phyloP scores from a whole-genome alignment of 2,888 invertebrate species.

The Macrophya annulata region DNA sequence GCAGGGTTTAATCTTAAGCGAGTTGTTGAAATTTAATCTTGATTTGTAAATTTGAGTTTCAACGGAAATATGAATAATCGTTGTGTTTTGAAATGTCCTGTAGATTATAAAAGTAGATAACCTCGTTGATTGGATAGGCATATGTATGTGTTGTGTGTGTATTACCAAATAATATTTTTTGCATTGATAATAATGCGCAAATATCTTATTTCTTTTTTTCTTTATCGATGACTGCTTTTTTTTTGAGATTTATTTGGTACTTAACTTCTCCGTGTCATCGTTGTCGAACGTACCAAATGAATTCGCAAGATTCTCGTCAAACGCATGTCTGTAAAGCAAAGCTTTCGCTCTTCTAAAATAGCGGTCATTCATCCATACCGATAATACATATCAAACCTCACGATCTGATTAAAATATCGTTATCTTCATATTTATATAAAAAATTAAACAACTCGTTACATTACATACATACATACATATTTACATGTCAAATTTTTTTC shows the following conservation, averaged over 20 bases:
- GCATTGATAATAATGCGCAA: background rate
- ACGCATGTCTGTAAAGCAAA: slow-evolving; percentile 42
- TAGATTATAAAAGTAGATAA: slow-evolving; percentile 15
- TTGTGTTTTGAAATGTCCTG: background rate
- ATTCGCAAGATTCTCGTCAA: slow-evolving; percentile 57
- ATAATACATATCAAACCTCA: slow-evolving; percentile 16
- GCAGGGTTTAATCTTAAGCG: background rate
- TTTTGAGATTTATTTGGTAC: slow-evolving; percentile 42
- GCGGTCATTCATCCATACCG: slow-evolving; percentile 30
- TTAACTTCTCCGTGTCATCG: slow-evolving; percentile 57
- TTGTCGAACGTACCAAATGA: slow-evolving; percentile 55
- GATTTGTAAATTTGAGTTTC: background rate
- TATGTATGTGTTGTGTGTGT: background rate
- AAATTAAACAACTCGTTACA: background rate
- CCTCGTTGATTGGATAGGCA: slow-evolving; percentile 6
- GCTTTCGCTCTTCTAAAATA: slow-evolving; percentile 18
- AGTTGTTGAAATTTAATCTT: background rate
- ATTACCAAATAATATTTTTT: background rate
- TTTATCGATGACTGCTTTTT: slow-evolving; percentile 49
- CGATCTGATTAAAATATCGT: background rate
- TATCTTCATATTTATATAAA: slow-evolving; percentile 14
- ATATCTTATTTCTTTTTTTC: background rate
- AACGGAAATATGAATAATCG: background rate
- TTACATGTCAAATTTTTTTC: slow-evolving; percentile 33
- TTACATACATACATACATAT: background rate